A percentile compares a stretch with the other conserved stretches of the same genome.
phyloP scores from a whole-genome alignment of 2,888 invertebrate genomes.

The Cryptophagus acutangulus region DNA sequence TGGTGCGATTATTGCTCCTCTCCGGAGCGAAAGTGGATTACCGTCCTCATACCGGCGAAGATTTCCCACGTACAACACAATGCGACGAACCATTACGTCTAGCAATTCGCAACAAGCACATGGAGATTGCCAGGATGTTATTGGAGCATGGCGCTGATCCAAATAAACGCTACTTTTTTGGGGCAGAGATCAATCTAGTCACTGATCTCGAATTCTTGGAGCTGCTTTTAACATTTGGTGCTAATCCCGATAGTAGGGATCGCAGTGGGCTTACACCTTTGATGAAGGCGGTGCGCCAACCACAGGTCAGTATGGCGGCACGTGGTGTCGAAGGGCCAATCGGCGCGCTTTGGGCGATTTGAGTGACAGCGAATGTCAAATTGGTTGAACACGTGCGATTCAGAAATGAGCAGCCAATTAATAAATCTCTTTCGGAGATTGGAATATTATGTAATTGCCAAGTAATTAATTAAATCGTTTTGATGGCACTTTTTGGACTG shows the following conservation, averaged over 20 bases:
- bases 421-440: too few species aligned
- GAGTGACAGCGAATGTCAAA: too few species aligned
- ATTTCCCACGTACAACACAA: conserved; percentile 66
- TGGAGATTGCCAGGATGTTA: conserved; percentile 65
- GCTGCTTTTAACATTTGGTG: conserved; percentile 77
- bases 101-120: conserved; percentile 82
- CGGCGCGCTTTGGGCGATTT: too few species aligned
- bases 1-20: conserved; percentile 67
- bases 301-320: conserved; percentile 52
- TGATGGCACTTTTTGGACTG: too few species aligned
- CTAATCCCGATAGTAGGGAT: conserved; percentile 81
- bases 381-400: too few species aligned
- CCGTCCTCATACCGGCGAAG: conserved; percentile 64
- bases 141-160: conserved; percentile 83
- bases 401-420: neutral
- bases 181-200: conserved; percentile 83
- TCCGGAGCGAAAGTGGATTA: conserved; percentile 79
- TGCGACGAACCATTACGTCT: conserved; percentile 86
- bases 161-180: conserved; percentile 86
- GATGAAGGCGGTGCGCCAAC: conserved; percentile 83
- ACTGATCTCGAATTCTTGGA: conserved; percentile 78
- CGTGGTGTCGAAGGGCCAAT: too few species aligned
- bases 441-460: too few species aligned
- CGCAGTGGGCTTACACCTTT: conserved; percentile 83
- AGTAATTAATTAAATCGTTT: too few species aligned